Evolutionary conservation across 2,888 invertebrate genomes (phyloP), one percentile per base, ranked within the genome.

Genomic region (Lutraria lutraria): DNA sequence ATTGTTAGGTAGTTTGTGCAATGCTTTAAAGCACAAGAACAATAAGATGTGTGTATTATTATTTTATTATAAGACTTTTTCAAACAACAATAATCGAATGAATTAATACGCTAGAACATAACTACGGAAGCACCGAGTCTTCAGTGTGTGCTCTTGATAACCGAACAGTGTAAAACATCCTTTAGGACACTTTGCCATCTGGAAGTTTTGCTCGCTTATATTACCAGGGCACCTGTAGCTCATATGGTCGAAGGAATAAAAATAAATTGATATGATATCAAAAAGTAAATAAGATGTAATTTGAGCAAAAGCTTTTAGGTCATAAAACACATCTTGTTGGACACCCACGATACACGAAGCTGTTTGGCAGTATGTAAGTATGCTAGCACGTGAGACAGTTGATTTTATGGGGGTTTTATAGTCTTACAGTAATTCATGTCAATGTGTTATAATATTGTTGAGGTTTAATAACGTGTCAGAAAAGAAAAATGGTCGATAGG

Each of bases 261-360:
- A 88, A 88, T 90, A 88, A 90, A 90, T 86, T 88, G 88, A 88
- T 87, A 88, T 86, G 86, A 56, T 60, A 86, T 86, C 79, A 90
- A 90, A 90, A 88, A 52, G 84, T 56, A 88, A 88, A 86, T 90
- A 88, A 81, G 68, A 83, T 56, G 90, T 83, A 88, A 90, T 85
- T 43, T 86, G 88, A 90, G 88, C 80, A 88, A 87, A 90, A 82
- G 83, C 60, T 86, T 86, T 68, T 34, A 43, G 53, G 68, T 54
- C 53, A 72, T 88, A 86, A 83, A 89, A 79, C 54, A 56, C 43
- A 81, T 56, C 29, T 83, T 63, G 81, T 86, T 56, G 90, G 88
- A 90, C 90, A 88, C 90, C 88, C 90, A 90, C 88, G 90, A 79
- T 60, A 52, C 43, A 52, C 43, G 25, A n/a, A 52, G 72, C 19